These are phyloP conservation scores for Pterostichus niger DNA, from an alignment of 2,888 invertebrate species.

Conservation along the genomic window DNA sequence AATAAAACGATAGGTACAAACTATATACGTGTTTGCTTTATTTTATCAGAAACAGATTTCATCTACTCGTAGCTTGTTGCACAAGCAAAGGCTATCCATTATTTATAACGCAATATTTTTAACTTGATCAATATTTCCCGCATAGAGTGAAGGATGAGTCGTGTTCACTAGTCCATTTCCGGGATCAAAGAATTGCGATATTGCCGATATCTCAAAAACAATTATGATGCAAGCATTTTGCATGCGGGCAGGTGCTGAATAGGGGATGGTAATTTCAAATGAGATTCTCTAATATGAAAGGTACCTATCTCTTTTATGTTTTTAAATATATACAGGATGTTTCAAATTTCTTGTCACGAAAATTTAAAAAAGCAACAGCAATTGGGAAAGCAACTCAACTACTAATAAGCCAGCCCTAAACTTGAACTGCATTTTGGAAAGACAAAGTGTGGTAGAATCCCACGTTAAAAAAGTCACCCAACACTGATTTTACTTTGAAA, in stretches of 20 bases:
- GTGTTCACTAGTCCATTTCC: constrained; percentile 19
- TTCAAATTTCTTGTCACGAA: too few species aligned
- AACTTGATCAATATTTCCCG: constrained; percentile 43
- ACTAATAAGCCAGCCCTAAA: too few species aligned
- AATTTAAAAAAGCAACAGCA: too few species aligned
- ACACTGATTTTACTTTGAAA: too few species aligned
- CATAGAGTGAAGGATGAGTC: constrained; percentile 41
- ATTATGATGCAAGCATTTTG: neutral
- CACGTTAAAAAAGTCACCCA: too few species aligned
- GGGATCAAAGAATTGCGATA: constrained; percentile 31
- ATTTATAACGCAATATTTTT: constrained; percentile 47
- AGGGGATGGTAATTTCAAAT: too few species aligned
- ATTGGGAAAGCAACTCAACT: too few species aligned
- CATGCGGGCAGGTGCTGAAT: neutral
- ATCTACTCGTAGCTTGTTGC: constrained; percentile 31
- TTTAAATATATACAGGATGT: too few species aligned
- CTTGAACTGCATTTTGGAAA: too few species aligned
- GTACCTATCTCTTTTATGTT: too few species aligned
- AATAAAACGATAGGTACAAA: constrained; percentile 13
- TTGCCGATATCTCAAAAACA: constrained; percentile 20
- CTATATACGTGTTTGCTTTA: constrained; percentile 15
- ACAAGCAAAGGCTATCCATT: constrained; percentile 21
- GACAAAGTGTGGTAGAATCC: too few species aligned
- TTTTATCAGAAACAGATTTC: constrained; percentile 28
- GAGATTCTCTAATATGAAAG: too few species aligned